Percentiles rank a stretch among this genome's conserved stretches.
Evolutionary conservation across 2,888 invertebrate genomes (phyloP).

Genomic region (Drosophila paranaensis): DNA sequence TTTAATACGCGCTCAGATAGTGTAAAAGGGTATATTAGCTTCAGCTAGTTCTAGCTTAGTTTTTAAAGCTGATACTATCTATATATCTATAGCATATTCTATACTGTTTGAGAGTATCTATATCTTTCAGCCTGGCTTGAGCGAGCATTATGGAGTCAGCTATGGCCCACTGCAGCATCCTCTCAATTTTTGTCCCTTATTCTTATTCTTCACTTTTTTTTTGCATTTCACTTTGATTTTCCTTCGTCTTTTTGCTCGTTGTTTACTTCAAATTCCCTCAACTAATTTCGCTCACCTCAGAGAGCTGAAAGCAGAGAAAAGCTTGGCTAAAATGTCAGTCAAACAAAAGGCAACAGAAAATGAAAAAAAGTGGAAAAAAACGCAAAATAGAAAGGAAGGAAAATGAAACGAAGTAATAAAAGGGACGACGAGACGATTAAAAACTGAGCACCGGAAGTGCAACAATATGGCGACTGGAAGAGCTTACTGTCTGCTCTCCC

Average conservation of each 20-base stretch:
- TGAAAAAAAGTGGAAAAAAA: not conserved
- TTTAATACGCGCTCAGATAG: not conserved
- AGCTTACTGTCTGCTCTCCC: conserved; percentile 68
- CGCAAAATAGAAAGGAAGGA: not conserved
- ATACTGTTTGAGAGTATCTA: not conserved
- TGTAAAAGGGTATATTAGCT: not conserved
- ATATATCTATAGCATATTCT: too few species aligned
- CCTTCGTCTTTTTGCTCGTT: conserved; percentile 11
- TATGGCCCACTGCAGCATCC: not conserved
- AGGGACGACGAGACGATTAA: conserved; percentile 72
- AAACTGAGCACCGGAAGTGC: conserved; percentile 80
- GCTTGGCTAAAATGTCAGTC: conserved; percentile 41
- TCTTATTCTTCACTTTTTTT: conserved; percentile 7
- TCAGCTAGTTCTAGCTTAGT: not conserved
- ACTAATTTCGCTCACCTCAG: conserved; percentile 74
- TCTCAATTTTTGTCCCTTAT: not conserved
- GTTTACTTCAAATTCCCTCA: conserved; percentile 61
- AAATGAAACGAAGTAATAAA: conserved; percentile 18
- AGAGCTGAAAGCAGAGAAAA: conserved; percentile 41
- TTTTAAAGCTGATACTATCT: too few species aligned
- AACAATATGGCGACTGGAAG: conserved; percentile 79
- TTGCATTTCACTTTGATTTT: conserved; percentile 35
- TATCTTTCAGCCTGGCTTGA: not conserved
- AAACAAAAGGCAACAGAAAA: conserved; percentile 53
- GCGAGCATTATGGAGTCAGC: not conserved